phyloP scores from a whole-genome alignment of 53 echinoderm and acorn worm species.

The Holothuria scabra region DNA sequence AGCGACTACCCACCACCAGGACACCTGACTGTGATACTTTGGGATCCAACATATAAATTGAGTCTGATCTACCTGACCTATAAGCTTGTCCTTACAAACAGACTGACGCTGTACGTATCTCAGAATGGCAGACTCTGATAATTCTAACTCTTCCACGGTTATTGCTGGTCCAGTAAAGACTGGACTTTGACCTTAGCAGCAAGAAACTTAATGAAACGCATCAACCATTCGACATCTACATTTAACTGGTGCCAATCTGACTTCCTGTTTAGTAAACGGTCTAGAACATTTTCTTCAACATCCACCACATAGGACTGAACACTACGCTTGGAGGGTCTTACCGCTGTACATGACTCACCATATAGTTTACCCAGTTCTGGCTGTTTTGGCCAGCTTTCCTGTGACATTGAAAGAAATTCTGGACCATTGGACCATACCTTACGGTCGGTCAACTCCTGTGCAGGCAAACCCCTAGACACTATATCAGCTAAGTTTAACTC shows the following conservation, averaged over 20 bases:
- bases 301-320: slow-evolving; percentile 4
- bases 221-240: slow-evolving; percentile 28
- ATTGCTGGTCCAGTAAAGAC: neutral
- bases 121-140: slow-evolving; percentile 46
- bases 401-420: slow-evolving; percentile 28
- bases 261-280: neutral
- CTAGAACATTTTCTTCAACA: neutral
- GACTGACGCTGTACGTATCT: slow-evolving; percentile 36
- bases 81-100: neutral
- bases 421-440: slow-evolving; percentile 55
- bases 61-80: neutral
- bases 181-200: neutral
- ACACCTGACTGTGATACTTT: slow-evolving; percentile 37
- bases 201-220: slow-evolving; percentile 25
- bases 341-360: slow-evolving; percentile 26
- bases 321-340: neutral
- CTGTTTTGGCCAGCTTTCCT: slow-evolving; percentile 45
- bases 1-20: slow-evolving; percentile 50
- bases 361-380: neutral
- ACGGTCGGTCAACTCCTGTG: slow-evolving; percentile 53
- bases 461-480: slow-evolving; percentile 64
- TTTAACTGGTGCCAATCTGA: slow-evolving; percentile 38
- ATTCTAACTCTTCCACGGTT: slow-evolving; percentile 39
- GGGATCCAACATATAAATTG: slow-evolving; percentile 20
- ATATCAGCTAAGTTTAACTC: slow-evolving; percentile 76